Base-by-base conservation (phyloP, 2,113 vertebrate genomes). In the Bettongia penicillata region DNA sequence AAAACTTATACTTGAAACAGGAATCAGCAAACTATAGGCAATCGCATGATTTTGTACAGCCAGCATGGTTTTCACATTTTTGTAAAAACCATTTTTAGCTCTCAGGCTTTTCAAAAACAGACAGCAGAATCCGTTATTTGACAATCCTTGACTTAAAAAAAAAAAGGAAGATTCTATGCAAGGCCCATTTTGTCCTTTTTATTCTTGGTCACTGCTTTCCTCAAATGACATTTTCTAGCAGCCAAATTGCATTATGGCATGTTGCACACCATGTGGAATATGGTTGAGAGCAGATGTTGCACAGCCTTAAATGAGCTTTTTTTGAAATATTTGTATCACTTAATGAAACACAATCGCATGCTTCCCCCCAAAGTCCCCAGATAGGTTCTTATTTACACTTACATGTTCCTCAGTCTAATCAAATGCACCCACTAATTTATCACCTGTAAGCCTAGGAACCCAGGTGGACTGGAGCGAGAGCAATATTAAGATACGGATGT, bases 351-450 rank as follows among this genome's bases (percentile, higher is more conserved):
- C 16, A 90, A 7, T 61, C 53, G 28, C 9, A 24, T 68, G 93
- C 84, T 91, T 91, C 61, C 11, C 50, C 61, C n/a, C 89, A 48
- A 0, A 93, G 68, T 49, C 25, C 90, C 51, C 77, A n/a, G 24
- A 90, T 93, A n/a, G 49, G 10, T 28, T 91, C 57, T 95, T 51
- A 51, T 84, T 95, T 94, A 91, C 48, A 90, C 43, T 51, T 57
- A 92, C 52, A 91, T 91, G 47, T 93, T 26, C 10, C 53, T 68
- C 0, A 19, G 31, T 68, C 8, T 1, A 23, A 37, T 43, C 68
- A 84, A 84, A 84, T 84, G 68, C 7, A 43, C 16, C n/a, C 19
- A 7, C n/a, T 23, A 43, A 43, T 19, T 43, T 84, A 84, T 84
- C 37, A 43, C n/a, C 0, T 84, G 14, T n/a, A 84, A 84, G 68